Evolutionary conservation across 2,797 vertebrate genomes (phyloP), one percentile per base, ranked within the genome.

Genomic region (Bovichtus variegatus): DNA sequence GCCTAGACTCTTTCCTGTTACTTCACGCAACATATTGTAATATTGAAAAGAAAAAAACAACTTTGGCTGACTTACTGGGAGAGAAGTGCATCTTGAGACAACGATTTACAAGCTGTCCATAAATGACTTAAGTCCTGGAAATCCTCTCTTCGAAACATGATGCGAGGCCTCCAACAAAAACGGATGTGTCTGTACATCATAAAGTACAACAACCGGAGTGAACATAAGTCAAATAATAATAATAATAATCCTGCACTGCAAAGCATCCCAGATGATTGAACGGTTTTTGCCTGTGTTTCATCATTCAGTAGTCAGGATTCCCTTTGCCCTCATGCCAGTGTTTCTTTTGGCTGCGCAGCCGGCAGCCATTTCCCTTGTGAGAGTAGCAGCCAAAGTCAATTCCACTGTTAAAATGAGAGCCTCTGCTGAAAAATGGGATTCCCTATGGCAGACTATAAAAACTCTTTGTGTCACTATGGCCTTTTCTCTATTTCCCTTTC

Each of bases 361-460:
- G 9, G 43, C 60, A 92, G 76, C 86, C 86, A 82, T 92, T 94
- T 90, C 90, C 91, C 84, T 75, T 76, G 71, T 87, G 78, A 91
- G 89, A 90, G 82, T 18, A 71, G 80, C 84, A 87, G 95, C 92
- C 96, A 96, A 96, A 93, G 83, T 91, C 83, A 96, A 96, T 86
- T 84, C 54, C 60, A 27, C 75, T 41, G 43, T 61, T 89, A 89
- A 84, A 91, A 78, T 90, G 79, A 86, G 60, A 88, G 41, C 73
- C 62, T 90, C 62, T 86, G 74, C 76, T 87, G 82, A 91, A 87
- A 86, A 83, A 81, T 69, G 88, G 89, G 83, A 88, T 88, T 90
- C 82, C 85, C 87, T 90, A 11, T 41, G 74, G 73, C 74, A 71
- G 62, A 75, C 47, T 41, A 82, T 46, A 80, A 82, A 83, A 64